Conservation (phyloP, 2,888 invertebrate species). For the Danaus chrysippus region DNA sequence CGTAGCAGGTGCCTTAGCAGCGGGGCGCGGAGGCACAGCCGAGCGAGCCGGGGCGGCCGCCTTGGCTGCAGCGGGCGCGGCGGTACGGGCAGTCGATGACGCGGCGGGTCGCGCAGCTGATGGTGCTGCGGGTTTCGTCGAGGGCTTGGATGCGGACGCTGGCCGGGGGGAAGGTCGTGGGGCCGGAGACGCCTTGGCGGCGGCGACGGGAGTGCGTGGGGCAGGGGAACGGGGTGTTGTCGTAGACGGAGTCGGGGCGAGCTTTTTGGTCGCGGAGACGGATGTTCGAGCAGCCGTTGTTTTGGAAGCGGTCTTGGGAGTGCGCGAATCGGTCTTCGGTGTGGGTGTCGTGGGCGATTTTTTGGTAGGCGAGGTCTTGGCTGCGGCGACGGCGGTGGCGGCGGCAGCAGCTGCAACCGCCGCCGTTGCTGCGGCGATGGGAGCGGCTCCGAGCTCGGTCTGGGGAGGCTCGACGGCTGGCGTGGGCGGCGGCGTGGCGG, state of each 20-base stretch:
- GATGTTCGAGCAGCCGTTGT: conserved; percentile 42
- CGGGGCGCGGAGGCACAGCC: conserved; percentile 22
- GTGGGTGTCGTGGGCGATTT: conserved; percentile 41
- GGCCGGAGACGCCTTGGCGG: conserved; percentile 41
- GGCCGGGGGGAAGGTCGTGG: conserved; percentile 38
- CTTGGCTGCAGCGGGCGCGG: conserved; percentile 31
- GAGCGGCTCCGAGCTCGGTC: conserved; percentile 38
- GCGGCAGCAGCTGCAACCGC: conserved; percentile 49
- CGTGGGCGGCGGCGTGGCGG: conserved; percentile 45
- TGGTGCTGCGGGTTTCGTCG: conserved; percentile 56
- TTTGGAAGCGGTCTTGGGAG: conserved; percentile 37
- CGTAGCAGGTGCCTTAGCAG: conserved; percentile 21
- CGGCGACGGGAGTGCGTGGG: conserved; percentile 31
- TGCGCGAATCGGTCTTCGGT: conserved; percentile 38
- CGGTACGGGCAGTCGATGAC: conserved; percentile 21
- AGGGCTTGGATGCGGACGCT: conserved; percentile 29
- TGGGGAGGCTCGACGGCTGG: conserved; percentile 42
- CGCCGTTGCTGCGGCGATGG: conserved; percentile 42
- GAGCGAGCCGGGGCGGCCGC: conserved; percentile 31
- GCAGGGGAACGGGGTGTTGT: conserved; percentile 44
- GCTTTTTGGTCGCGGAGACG: conserved; percentile 33
- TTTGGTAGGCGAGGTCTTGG: conserved; percentile 39
- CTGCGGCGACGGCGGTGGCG: conserved; percentile 40
- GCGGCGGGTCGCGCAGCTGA: conserved; percentile 33
- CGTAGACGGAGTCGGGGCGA: conserved; percentile 27